These are phyloP conservation scores for Apus apus DNA, from an alignment of 2,113 vertebrate species.

Conservation along the genomic window DNA sequence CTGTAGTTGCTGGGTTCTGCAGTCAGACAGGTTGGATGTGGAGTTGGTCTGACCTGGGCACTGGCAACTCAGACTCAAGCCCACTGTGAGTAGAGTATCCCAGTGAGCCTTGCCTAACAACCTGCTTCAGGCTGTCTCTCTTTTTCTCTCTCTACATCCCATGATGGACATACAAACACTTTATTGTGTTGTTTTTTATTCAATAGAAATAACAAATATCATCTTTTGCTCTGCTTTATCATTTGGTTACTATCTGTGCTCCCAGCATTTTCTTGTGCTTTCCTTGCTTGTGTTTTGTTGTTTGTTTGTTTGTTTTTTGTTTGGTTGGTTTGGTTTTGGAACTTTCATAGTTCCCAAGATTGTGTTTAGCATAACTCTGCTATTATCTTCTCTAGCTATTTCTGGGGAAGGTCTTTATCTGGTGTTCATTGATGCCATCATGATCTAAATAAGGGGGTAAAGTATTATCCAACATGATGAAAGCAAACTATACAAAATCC, in stretches of 20 bases:
- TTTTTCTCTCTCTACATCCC: not conserved
- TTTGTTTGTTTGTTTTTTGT: not conserved
- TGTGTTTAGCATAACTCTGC: not conserved
- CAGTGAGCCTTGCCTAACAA: not conserved
- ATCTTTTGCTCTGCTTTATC: not conserved
- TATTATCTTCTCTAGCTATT: not conserved
- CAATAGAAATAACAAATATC: not conserved
- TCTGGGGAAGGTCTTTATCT: not conserved
- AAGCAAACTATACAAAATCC: not conserved
- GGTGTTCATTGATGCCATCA: not conserved
- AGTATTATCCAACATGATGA: not conserved
- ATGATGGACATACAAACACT: not conserved
- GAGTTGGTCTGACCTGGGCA: not conserved
- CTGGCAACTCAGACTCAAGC: accelerated
- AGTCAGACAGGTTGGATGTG: not conserved
- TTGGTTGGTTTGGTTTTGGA: not conserved
- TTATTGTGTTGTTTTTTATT: not conserved
- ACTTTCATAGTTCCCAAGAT: not conserved
- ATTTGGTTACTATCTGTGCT: not conserved
- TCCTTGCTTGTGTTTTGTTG: not conserved
- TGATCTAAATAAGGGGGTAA: not conserved
- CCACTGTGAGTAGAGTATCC: accelerated
- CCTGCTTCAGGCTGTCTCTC: not conserved
- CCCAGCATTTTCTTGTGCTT: not conserved
- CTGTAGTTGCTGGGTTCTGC: not conserved